phyloP scores from a whole-genome alignment of 2,888 invertebrate species.

The Clusia tigrina region DNA sequence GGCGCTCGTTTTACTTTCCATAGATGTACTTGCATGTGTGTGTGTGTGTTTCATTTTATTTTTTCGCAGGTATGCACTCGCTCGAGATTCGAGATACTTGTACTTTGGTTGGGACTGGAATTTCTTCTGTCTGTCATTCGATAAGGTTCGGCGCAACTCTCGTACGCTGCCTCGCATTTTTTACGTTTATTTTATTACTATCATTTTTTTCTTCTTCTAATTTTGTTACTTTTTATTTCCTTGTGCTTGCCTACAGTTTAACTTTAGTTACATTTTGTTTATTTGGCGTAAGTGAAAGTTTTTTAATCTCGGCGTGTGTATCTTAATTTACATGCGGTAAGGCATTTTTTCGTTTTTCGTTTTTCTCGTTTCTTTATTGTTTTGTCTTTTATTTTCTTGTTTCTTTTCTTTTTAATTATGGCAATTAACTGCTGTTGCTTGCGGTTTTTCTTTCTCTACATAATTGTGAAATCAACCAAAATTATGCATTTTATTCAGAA shows the following conservation, averaged over 20 bases:
- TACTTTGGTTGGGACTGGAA: not conserved
- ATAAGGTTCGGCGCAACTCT: not conserved
- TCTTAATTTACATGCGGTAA: conserved; percentile 26
- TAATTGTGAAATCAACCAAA: not conserved
- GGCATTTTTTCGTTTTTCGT: conserved; percentile 10
- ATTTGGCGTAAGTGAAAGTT: conserved; percentile 58
- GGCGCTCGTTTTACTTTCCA: conserved; percentile 21
- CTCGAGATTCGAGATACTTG: conserved; percentile 4
- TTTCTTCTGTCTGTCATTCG: not conserved
- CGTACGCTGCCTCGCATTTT: not conserved
- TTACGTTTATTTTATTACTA: not conserved
- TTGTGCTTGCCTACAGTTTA: not conserved
- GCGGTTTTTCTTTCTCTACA: conserved; percentile 11
- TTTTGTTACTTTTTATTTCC: not conserved
- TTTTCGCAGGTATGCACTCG: conserved; percentile 13
- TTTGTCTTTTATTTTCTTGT: no score
- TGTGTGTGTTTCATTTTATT: not conserved
- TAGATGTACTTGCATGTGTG: not conserved
- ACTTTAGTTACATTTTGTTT: not conserved
- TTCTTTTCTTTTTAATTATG: conserved; percentile 22
- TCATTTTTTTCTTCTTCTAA: not conserved
- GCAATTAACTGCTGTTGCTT: conserved; percentile 9
- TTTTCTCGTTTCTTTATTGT: conserved; percentile 4
- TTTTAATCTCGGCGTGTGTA: conserved; percentile 26
- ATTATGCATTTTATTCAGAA: conserved; percentile 4